phyloP scores from a whole-genome alignment of 2,888 invertebrate species.

The Dicyrtomina minuta region DNA sequence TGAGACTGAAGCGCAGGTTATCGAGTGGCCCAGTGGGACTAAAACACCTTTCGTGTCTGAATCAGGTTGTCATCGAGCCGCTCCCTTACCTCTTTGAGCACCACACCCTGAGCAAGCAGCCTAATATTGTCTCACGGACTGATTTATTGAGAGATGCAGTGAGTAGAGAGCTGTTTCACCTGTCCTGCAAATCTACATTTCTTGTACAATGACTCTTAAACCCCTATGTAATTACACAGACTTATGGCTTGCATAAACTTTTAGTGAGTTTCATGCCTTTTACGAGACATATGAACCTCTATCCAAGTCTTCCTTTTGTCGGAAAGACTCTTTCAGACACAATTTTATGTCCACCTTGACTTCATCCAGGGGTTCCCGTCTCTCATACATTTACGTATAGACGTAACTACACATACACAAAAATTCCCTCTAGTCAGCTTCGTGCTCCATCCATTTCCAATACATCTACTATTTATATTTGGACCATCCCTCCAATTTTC shows the following conservation, averaged over 20 bases:
- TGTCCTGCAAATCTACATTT: constrained; percentile 17
- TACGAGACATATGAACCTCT: constrained; percentile 31
- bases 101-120: constrained; percentile 47
- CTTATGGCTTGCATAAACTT: constrained; percentile 45
- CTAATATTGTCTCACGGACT: constrained; percentile 46
- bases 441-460: neutral
- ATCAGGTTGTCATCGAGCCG: constrained; percentile 48
- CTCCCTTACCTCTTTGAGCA: constrained; percentile 40
- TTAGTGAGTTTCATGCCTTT: constrained; percentile 34
- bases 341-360: constrained; percentile 31
- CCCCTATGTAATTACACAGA: constrained; percentile 36
- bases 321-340: constrained; percentile 24
- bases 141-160: constrained; percentile 50
- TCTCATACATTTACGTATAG: neutral
- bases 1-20: constrained; percentile 24
- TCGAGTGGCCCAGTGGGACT: constrained; percentile 35
- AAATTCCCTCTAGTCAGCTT: neutral
- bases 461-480: constrained; percentile 2
- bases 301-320: constrained; percentile 29
- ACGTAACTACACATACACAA: neutral
- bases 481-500: neutral
- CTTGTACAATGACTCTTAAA: constrained; percentile 38
- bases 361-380: constrained; percentile 30
- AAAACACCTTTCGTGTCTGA: constrained; percentile 52
- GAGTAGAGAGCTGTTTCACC: constrained; percentile 6